A percentile compares a stretch with the other conserved stretches of the same genome.
phyloP scores from a whole-genome alignment of 2,797 vertebrate genomes.

The Poecilia picta region DNA sequence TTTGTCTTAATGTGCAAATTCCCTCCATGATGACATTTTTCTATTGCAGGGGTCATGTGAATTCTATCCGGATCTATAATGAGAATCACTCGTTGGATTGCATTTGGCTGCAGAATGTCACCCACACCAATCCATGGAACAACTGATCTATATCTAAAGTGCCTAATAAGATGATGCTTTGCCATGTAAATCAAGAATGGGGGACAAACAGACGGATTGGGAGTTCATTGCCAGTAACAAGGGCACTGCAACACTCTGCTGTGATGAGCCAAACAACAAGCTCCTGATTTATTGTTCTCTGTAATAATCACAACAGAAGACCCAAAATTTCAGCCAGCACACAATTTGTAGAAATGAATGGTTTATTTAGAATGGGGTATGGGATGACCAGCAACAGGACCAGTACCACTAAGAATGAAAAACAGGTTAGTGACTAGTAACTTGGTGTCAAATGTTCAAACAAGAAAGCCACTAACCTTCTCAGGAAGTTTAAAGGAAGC shows the following conservation, averaged over 20 bases:
- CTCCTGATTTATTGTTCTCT: not conserved
- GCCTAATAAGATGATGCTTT: not conserved
- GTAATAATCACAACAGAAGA: no score
- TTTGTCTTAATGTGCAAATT: slow-evolving; percentile 13
- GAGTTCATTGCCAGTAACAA: not conserved
- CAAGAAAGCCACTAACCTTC: no score
- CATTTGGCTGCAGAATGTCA: not conserved
- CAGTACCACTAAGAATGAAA: no score
- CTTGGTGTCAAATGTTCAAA: no score
- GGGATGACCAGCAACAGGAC: no score
- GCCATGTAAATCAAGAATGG: not conserved
- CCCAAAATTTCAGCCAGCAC: no score
- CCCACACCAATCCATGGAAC: not conserved
- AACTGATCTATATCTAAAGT: not conserved
- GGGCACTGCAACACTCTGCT: not conserved
- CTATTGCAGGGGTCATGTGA: not conserved
- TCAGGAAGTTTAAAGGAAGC: no score
- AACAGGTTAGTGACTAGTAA: no score
- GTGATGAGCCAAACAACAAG: not conserved
- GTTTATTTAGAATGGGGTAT: no score
- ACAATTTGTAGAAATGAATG: no score
- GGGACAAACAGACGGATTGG: no score
- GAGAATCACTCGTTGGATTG: not conserved
- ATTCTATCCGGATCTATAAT: not conserved
- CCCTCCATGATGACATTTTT: not conserved